Base-by-base conservation (phyloP, 2,797 vertebrate genomes). In the Fratercula arctica region DNA sequence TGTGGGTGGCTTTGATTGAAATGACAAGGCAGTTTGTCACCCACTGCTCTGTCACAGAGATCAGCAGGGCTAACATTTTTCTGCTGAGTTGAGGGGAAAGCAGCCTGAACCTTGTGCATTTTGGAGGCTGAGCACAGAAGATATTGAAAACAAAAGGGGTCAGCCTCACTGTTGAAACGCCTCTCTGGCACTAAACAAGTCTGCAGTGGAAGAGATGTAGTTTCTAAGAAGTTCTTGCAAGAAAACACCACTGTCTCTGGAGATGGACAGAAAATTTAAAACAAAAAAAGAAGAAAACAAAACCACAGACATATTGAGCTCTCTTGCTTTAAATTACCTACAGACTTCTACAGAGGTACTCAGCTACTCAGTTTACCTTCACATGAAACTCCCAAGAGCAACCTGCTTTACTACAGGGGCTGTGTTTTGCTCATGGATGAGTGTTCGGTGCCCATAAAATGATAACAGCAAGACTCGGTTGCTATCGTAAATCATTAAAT, bases 21-120 rank as follows among this genome's bases (percentile, higher is more conserved):
- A 97, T 96, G 95, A 97, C 96, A 96, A 86, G 94, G 95, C 87
- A 96, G 87, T 96, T 96, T 96, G 95, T 95, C 96, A 97, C 94
- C 85, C 93, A 0, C 75, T 86, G 89, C 89, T 89, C 91, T 90
- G 92, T 73, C 81, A 87, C 56, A 59, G 75, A 75, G 24, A 96
- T 80, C 87, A 74, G 90, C 79, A 73, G 83, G 0, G 26, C 75
- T 35, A 43, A 89, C 24, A 54, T 93, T 97, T 97, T 97, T 97
- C 95, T 96, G 93, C 96, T 96, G 96, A 97, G 90, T 66, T 78
- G 92, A 90, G 87, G 76, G 96, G 94, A 97, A 97, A 97, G 85
- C 60, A 83, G 92, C 70, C 67, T 25, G 84, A 93, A 90, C 93
- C 81, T 66, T 18, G 51, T 1, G 10, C 19, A 2, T 82, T 87